Percentiles rank a stretch among this genome's conserved stretches.
phyloP scores from a whole-genome alignment of 2,113 vertebrate genomes.

The Lepus europaeus region DNA sequence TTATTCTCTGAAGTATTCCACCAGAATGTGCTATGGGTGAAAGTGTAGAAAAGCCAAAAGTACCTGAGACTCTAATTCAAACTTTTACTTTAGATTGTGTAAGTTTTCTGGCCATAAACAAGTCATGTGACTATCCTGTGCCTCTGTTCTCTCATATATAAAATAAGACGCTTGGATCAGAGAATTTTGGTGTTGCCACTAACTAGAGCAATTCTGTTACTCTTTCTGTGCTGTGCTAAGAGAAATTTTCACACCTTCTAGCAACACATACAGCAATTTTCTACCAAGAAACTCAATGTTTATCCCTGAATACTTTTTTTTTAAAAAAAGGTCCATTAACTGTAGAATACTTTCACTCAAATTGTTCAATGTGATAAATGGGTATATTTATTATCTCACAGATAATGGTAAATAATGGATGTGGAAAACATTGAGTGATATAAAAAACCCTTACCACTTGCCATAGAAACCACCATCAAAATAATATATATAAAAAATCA shows the following conservation, averaged over 20 bases:
- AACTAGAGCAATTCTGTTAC: neutral
- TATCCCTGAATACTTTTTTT: neutral
- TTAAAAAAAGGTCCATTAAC: neutral
- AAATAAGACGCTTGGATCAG: neutral
- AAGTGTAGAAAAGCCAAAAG: neutral
- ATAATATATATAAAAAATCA: neutral
- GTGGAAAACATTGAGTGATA: neutral
- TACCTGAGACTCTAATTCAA: neutral
- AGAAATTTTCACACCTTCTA: neutral
- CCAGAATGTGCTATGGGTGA: neutral
- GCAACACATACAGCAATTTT: neutral
- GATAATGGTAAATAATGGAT: conserved; percentile 5
- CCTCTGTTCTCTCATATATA: neutral
- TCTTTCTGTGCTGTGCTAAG: neutral
- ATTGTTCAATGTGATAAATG: neutral
- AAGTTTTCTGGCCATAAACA: neutral
- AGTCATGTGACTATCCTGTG: neutral
- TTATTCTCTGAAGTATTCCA: neutral
- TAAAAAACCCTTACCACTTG: neutral
- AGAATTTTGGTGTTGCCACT: neutral
- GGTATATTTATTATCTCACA: neutral
- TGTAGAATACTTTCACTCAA: neutral
- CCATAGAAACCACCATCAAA: neutral
- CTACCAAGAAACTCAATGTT: neutral
- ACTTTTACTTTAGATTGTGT: neutral